Percentiles rank a stretch among this genome's conserved stretches.
These are phyloP conservation scores for Physeter macrocephalus DNA, from an alignment of 2,113 vertebrate genomes.

Conservation along the genomic window DNA sequence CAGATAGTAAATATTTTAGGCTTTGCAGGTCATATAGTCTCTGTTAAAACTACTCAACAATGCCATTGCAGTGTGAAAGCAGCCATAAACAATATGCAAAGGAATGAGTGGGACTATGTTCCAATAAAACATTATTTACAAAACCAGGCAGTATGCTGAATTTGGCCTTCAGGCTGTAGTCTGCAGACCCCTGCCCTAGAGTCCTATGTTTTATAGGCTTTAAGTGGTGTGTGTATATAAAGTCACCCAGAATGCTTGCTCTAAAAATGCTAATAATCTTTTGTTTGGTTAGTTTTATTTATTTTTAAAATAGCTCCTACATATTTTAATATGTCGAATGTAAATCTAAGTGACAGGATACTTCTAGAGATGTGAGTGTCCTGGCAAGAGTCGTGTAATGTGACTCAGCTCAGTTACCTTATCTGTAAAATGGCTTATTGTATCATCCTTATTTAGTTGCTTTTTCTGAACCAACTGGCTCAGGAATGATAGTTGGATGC, in stretches of 20 bases:
- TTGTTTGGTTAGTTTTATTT: conserved; percentile 60
- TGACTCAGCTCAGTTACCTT: conserved; percentile 30
- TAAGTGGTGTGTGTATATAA: conserved; percentile 43
- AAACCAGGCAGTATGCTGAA: conserved; percentile 21
- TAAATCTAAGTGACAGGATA: conserved; percentile 43
- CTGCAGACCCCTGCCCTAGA: not conserved
- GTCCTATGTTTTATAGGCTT: conserved; percentile 44
- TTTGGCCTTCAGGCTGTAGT: conserved; percentile 21
- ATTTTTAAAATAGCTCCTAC: conserved; percentile 43
- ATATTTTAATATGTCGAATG: conserved; percentile 47
- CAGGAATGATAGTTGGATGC: not conserved
- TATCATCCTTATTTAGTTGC: conserved; percentile 25
- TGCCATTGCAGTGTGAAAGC: conserved; percentile 13
- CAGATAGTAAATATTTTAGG: conserved; percentile 10
- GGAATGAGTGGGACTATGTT: conserved; percentile 15
- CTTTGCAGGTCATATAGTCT: conserved; percentile 22
- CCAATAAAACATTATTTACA: conserved; percentile 65
- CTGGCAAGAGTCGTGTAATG: conserved; percentile 15
- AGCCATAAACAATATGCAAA: conserved; percentile 47
- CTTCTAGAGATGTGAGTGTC: conserved; percentile 38
- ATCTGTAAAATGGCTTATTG: conserved; percentile 15
- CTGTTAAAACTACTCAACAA: conserved; percentile 20
- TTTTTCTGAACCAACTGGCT: conserved; percentile 11
- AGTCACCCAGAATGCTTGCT: conserved; percentile 32
- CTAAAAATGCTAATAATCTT: conserved; percentile 40